Evolutionary conservation across 1,140 invertebrate species (phyloP).

Genomic region (Monomorium pharaonis): DNA sequence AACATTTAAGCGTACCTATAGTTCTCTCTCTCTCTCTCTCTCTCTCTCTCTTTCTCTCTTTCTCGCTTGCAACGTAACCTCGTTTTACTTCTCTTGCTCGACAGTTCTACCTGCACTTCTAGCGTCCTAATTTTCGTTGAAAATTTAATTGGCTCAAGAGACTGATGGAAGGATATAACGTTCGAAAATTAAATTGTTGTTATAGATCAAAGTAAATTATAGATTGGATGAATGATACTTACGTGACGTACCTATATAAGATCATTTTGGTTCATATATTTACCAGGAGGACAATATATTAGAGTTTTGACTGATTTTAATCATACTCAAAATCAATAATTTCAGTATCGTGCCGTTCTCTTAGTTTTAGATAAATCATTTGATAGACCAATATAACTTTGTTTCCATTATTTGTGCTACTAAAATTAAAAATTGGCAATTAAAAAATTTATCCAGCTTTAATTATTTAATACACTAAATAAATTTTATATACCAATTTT

Average conservation of each 20-base stretch:
- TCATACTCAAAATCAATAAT: no score
- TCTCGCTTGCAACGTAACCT: background rate
- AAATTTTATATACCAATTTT: background rate
- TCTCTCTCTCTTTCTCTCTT: background rate
- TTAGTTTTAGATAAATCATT: no score
- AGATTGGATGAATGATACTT: background rate
- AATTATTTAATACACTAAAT: background rate
- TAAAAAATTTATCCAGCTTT: background rate
- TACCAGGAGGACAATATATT: background rate
- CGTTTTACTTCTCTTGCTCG: background rate
- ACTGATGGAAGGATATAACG: background rate
- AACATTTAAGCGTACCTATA: conserved; percentile 55
- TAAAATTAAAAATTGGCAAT: background rate
- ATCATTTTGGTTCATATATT: background rate
- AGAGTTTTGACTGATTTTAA: no score
- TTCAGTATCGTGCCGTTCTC: no score
- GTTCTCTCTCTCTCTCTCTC: background rate
- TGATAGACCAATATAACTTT: background rate
- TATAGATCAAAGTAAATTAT: background rate
- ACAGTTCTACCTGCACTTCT: background rate
- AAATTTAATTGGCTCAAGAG: background rate
- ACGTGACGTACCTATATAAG: background rate
- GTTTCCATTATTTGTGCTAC: background rate
- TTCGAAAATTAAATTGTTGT: background rate
- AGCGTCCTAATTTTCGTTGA: background rate